Base-by-base conservation (phyloP, 2,888 invertebrate species). In the Lasioglossum lativentre region DNA sequence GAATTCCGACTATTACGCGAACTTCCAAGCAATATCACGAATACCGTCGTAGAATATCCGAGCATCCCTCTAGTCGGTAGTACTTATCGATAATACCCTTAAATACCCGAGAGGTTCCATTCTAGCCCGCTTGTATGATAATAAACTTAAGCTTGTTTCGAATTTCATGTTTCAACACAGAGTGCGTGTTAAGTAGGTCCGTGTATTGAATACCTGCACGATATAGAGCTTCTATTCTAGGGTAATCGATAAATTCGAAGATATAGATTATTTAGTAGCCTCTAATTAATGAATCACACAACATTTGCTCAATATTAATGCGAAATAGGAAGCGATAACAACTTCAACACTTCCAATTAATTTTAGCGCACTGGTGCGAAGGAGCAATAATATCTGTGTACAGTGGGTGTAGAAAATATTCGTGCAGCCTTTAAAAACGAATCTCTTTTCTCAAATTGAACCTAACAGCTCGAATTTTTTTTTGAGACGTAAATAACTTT, bases 1-100 rank as follows among this genome's bases (percentile, higher is more conserved):
- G 84, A 84, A 89, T 88, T 85, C 85, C 80, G 30, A 71, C 75
- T 86, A 87, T 86, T 86, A 89, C 78, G 78, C 81, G 72, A 79
- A 82, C 85, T 85, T 70, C 75, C 76, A 14, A 71, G 84, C 80
- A 90, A 88, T 88, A 90, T 86, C 89, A 86, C 80, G 73, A 82
- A 89, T 89, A 82, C 87, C 87, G 73, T 82, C 82, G 75, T 76
- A 78, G 80, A 90, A 90, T 90, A 87, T 76, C 87, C 76, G 71
- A 83, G 75, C 86, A 80, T 83, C 80, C 82, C 85, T 82, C 79
- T 87, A 90, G 86, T 85, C 81, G 71, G 72, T 72, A 82, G 82
- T 88, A 89, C 86, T 89, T 87, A 89, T 87, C 85, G 85, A 78
- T 88, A 85, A 85, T 84, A 71, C 77, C 75, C 59, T 72, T 86